These are phyloP conservation scores for Achatina immaculata DNA, from an alignment of 1,140 invertebrate species.

Conservation along the genomic window DNA sequence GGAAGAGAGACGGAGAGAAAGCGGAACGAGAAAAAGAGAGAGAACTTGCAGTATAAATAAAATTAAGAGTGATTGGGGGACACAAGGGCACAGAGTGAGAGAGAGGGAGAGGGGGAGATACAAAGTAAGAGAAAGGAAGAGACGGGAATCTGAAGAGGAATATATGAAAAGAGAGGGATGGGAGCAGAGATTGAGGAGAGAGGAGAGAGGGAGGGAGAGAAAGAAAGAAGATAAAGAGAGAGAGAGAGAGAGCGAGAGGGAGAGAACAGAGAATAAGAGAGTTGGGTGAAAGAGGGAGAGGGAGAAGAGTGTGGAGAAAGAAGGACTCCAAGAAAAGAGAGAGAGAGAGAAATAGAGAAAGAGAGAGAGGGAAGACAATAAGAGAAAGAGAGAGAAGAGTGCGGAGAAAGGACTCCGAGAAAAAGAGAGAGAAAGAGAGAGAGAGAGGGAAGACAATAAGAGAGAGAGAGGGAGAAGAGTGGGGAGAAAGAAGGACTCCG, in stretches of 20 bases:
- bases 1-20: too few relatives aligned
- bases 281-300: slow-evolving; percentile 16
- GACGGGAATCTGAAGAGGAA: background rate
- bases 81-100: too few relatives aligned
- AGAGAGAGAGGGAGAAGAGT: background rate
- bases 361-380: background rate
- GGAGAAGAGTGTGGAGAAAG: background rate
- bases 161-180: too few relatives aligned
- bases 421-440: background rate
- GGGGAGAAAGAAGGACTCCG: background rate
- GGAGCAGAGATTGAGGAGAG: slow-evolving; percentile 14
- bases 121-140: background rate
- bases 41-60: too few relatives aligned
- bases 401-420: background rate
- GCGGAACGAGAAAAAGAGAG: background rate
- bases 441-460: background rate
- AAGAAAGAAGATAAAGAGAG: too few relatives aligned
- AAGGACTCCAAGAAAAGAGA: background rate
- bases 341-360: too few relatives aligned
- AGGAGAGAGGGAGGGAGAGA: background rate
- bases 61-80: too few relatives aligned
- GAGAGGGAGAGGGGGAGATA: background rate
- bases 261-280: background rate
- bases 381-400: background rate
- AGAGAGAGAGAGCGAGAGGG: too few relatives aligned